Evolutionary conservation across 2,888 invertebrate species (phyloP), one percentile per base, ranked within the genome.

Genomic region (Dinocampus coccinellae): DNA sequence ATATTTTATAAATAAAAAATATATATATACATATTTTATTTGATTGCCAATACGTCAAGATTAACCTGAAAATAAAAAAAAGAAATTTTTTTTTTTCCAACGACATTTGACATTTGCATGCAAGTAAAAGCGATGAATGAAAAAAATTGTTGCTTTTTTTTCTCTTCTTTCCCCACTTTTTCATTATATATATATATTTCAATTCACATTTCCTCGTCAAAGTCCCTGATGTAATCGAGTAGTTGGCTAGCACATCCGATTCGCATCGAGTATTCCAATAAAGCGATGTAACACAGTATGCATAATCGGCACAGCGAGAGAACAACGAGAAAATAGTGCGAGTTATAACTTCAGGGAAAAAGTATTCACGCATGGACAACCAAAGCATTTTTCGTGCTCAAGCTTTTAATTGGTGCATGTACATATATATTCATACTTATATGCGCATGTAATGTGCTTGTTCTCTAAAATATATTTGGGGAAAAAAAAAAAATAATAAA

Each of bases 191-290:
- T 13, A 16, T n/a, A 62, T 24, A 57, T 42, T 34, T 52, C 36
- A 36, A 24, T 11, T n/a, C 47, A 64, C 52, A 22, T 65, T 65
- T 20, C 34, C 65, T 53, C 65, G 65, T 53, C 65, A 65, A 55
- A 24, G 53, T 69, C 55, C 69, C 62, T 22, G 42, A 65, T 69
- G 64, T 73, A 75, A 75, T 76, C 72, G 72, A 75, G 68, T 55
- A 70, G 70, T 55, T 72, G 70, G 62, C 69, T 63, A 61, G 69
- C n/a, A 71, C 72, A 75, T 76, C 64, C 72, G 73, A 76, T 75
- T 73, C 66, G 63, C 71, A 71, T 71, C 75, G 75, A 69, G 73
- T 75, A 76, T 69, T 75, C 71, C 73, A 73, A 75, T 75, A 71
- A 76, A 75, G 62, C 71, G 67, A 22, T 52, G 39, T 16, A 47